These are phyloP conservation scores for Hoplostethus atlanticus DNA, from an alignment of 2,797 vertebrate species.

Conservation along the genomic window DNA sequence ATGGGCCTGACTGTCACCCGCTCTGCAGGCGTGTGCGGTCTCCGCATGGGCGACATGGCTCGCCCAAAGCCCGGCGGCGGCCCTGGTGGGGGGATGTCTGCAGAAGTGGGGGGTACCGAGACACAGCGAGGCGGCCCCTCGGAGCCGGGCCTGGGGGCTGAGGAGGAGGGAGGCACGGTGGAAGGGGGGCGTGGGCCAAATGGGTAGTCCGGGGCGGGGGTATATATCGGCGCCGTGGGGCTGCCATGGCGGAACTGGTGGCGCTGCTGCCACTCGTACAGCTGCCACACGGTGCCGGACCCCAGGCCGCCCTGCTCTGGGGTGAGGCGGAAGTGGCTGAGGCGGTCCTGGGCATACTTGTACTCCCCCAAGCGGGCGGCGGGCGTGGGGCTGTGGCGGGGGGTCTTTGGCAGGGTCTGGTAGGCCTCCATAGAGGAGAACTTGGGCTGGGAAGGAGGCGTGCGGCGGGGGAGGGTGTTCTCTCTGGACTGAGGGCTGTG, in stretches of 20 bases:
- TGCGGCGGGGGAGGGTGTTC: constrained; percentile 88
- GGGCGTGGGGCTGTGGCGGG: constrained; percentile 85
- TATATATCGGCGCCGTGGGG: constrained; percentile 91
- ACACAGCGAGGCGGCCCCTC: constrained; percentile 90
- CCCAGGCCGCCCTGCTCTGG: constrained; percentile 88
- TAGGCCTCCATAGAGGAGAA: constrained; percentile 84
- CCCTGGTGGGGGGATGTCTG: constrained; percentile 88
- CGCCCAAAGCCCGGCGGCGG: constrained; percentile 77
- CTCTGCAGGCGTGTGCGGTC: constrained; percentile 93
- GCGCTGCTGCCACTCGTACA: constrained; percentile 97
- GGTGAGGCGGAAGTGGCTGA: constrained; percentile 92
- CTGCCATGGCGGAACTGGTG: constrained; percentile 96
- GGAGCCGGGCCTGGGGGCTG: constrained; percentile 80
- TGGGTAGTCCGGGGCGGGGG: constrained; percentile 87
- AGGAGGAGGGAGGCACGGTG: constrained; percentile 85
- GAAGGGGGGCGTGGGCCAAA: constrained; percentile 88
- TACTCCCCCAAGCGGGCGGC: constrained; percentile 89
- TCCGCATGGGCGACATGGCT: constrained; percentile 80
- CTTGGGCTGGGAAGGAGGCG: constrained; percentile 85
- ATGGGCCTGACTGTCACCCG: constrained; percentile 90
- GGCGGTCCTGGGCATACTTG: constrained; percentile 95
- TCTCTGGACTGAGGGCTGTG: constrained; percentile 81
- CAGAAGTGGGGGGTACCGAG: constrained; percentile 91
- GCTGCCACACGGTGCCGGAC: constrained; percentile 91
- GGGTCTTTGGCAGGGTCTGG: constrained; percentile 92